These are phyloP conservation scores for Emesis russula DNA, from an alignment of 2,888 invertebrate genomes.

Conservation along the genomic window DNA sequence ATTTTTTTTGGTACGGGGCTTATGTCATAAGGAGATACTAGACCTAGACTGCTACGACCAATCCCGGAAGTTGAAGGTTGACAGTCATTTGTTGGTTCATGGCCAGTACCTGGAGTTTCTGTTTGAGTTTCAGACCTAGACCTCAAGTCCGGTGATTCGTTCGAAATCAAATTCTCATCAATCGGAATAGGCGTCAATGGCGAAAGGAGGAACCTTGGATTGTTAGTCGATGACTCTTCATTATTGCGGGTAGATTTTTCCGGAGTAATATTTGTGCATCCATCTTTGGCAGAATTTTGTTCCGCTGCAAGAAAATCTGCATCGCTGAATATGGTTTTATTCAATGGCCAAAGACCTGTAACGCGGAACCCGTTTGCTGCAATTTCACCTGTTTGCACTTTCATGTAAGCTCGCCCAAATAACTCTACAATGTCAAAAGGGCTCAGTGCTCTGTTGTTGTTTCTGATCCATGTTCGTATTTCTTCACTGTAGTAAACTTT, in stretches of 20 bases:
- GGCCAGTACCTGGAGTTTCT: conserved; percentile 25
- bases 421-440: conserved; percentile 84
- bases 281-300: conserved; percentile 15
- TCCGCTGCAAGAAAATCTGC: conserved; percentile 9
- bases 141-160: conserved; percentile 38
- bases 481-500: conserved; percentile 90
- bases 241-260: conserved; percentile 33
- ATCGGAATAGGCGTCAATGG: neutral
- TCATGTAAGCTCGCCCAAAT: conserved; percentile 85
- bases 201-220: conserved; percentile 25
- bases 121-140: conserved; percentile 30
- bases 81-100: conserved; percentile 29
- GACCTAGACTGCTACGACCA: conserved; percentile 54
- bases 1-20: conserved; percentile 62
- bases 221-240: conserved; percentile 39
- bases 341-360: conserved; percentile 71
- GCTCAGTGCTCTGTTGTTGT: conserved; percentile 81
- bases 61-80: conserved; percentile 26
- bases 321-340: conserved; percentile 64
- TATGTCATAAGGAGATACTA: conserved; percentile 56
- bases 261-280: neutral
- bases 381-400: conserved; percentile 75
- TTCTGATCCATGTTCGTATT: conserved; percentile 86
- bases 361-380: conserved; percentile 74
- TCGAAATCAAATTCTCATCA: conserved; percentile 40